Conservation (phyloP, 2,113 vertebrate genomes). For the Phycodurus eques region DNA sequence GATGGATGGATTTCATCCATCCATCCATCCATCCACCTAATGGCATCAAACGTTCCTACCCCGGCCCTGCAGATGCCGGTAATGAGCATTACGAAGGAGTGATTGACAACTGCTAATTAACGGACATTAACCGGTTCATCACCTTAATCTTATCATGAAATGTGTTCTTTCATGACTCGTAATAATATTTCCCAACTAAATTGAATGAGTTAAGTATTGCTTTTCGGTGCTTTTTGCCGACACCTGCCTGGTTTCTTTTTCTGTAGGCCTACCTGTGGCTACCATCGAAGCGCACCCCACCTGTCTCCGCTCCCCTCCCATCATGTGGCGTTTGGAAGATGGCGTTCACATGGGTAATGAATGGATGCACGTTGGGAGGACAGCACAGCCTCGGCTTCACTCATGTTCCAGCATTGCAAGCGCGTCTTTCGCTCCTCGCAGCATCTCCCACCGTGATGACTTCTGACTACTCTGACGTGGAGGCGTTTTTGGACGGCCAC, state of each 20-base stretch:
- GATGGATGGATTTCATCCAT: too few species aligned
- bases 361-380: conserved; percentile 22
- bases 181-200: neutral
- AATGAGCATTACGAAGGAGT: neutral
- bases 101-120: neutral
- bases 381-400: conserved; percentile 19
- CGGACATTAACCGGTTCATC: neutral
- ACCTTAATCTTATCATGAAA: neutral
- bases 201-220: neutral
- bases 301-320: conserved; percentile 10
- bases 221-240: neutral
- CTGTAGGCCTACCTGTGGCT: conserved; percentile 28
- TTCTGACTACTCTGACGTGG: conserved; percentile 75
- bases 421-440: conserved; percentile 10
- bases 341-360: conserved; percentile 7
- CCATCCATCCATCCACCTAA: too few species aligned
- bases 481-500: conserved; percentile 77
- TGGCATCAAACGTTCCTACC: neutral
- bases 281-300: neutral
- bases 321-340: neutral
- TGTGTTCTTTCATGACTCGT: neutral
- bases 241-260: neutral
- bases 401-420: conserved; percentile 20
- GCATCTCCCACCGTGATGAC: conserved; percentile 63
- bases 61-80: neutral